Evolutionary conservation across 2,888 invertebrate species (phyloP).

Genomic region (Trypoxylon attenuatum): DNA sequence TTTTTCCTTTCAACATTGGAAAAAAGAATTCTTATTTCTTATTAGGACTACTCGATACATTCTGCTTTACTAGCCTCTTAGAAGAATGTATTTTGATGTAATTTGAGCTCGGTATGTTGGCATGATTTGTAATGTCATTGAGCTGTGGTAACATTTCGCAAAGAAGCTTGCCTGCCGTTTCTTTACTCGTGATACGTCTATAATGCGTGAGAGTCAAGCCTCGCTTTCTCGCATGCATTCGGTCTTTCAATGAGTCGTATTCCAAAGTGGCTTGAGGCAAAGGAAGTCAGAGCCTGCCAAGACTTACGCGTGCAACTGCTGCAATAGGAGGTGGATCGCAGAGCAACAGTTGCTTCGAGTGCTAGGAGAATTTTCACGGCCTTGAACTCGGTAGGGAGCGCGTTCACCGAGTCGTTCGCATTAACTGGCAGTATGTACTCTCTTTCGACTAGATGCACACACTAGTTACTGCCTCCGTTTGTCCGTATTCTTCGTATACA

Average conservation of each 20-base stretch:
- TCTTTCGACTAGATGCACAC: not conserved
- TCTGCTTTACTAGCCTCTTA: too few relatives aligned
- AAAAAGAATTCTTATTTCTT: too few relatives aligned
- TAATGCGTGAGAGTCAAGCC: too few relatives aligned
- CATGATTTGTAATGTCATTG: too few relatives aligned
- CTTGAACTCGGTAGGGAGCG: conserved; percentile 37
- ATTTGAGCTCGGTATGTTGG: too few relatives aligned
- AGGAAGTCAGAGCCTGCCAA: not conserved
- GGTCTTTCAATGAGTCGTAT: not conserved
- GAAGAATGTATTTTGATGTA: too few relatives aligned
- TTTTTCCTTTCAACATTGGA: too few relatives aligned
- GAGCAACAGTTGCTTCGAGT: conserved; percentile 30
- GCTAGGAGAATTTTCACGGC: conserved; percentile 33
- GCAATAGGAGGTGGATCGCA: not conserved
- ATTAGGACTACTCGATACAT: too few relatives aligned
- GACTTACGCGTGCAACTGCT: conserved; percentile 4
- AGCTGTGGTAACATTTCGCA: conserved; percentile 1
- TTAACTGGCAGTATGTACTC: conserved; percentile 4
- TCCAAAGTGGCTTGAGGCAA: not conserved
- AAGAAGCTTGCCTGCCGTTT: not conserved
- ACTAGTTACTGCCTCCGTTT: conserved; percentile 14
- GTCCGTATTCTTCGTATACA: not conserved
- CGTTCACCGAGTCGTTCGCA: conserved; percentile 4
- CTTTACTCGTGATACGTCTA: too few relatives aligned
- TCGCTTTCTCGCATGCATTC: too few relatives aligned